Percentiles rank a stretch among this genome's conserved stretches.
These are phyloP conservation scores for Riptortus pedestris DNA, from an alignment of 1,140 invertebrate species.

Conservation along the genomic window DNA sequence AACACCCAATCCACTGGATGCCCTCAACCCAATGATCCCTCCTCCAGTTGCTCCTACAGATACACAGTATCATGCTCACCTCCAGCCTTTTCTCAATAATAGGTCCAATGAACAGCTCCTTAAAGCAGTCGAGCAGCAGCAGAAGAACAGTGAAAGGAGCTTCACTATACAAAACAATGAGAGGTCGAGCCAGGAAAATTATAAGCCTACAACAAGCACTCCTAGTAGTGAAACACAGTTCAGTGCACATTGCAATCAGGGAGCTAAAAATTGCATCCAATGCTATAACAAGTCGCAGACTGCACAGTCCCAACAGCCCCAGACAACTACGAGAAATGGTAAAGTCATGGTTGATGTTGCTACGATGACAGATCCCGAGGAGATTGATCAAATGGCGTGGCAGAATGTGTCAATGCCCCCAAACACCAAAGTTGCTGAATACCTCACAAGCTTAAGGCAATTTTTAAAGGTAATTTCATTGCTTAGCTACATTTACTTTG, in stretches of 20 bases:
- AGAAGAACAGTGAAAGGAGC: slow-evolving; percentile 18
- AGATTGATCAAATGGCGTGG: slow-evolving; percentile 31
- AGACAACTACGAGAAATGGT: neutral
- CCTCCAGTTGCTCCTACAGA: slow-evolving; percentile 17
- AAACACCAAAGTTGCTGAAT: slow-evolving; percentile 35
- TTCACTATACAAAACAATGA: slow-evolving; percentile 11
- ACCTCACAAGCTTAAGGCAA: slow-evolving; percentile 33
- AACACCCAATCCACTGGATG: slow-evolving; percentile 23
- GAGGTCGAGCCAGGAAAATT: slow-evolving; percentile 12
- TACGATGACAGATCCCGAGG: slow-evolving; percentile 43
- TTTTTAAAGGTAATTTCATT: slow-evolving; percentile 33
- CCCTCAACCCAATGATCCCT: slow-evolving; percentile 26
- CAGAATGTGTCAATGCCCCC: slow-evolving; percentile 25
- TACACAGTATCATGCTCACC: slow-evolving; percentile 25
- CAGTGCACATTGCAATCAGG: slow-evolving; percentile 26
- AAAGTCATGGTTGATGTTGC: slow-evolving; percentile 41
- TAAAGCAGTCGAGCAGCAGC: slow-evolving; percentile 16
- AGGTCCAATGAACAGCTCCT: slow-evolving; percentile 15
- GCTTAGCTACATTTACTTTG: no score
- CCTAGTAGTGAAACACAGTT: slow-evolving; percentile 14
- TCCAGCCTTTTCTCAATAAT: slow-evolving; percentile 25
- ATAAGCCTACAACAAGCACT: slow-evolving; percentile 23
- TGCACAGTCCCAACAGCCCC: neutral
- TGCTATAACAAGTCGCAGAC: slow-evolving; percentile 22
- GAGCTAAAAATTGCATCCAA: slow-evolving; percentile 28